These are phyloP conservation scores for Pollicipes pollicipes DNA, from an alignment of 1,140 invertebrate species.

Conservation along the genomic window DNA sequence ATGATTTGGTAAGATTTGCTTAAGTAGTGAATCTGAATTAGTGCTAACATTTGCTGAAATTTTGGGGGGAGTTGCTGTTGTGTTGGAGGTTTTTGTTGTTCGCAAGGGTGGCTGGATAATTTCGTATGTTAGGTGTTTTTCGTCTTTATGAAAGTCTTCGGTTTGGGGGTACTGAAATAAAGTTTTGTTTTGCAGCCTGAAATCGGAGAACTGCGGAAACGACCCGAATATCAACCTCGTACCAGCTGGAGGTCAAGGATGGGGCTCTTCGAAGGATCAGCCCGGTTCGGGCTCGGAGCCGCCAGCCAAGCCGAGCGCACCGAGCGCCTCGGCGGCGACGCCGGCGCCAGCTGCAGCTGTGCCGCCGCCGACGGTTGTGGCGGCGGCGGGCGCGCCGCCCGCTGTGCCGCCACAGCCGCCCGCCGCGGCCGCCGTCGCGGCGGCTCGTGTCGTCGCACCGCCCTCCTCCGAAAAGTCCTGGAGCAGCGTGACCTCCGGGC, in stretches of 20 bases:
- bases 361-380: neutral
- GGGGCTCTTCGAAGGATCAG: slow-evolving; percentile 30
- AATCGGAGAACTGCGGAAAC: slow-evolving; percentile 70
- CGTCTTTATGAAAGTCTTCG: too few relatives aligned
- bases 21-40: too few relatives aligned
- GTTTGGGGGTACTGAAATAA: neutral
- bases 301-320: neutral
- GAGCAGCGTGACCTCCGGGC: neutral
- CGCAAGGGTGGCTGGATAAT: too few relatives aligned
- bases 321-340: neutral
- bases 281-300: neutral
- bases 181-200: slow-evolving; percentile 46
- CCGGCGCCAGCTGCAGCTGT: neutral
- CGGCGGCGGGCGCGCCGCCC: too few relatives aligned
- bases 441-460: neutral
- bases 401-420: too few relatives aligned
- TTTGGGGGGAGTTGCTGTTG: too few relatives aligned
- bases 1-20: too few relatives aligned
- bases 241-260: slow-evolving; percentile 51
- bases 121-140: too few relatives aligned
- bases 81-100: too few relatives aligned
- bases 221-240: slow-evolving; percentile 52
- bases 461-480: neutral
- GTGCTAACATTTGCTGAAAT: too few relatives aligned
- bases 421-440: too few relatives aligned